phyloP scores from a whole-genome alignment of 37 sponge, comb jelly and placozoan genomes.

The Spongia lamella region DNA sequence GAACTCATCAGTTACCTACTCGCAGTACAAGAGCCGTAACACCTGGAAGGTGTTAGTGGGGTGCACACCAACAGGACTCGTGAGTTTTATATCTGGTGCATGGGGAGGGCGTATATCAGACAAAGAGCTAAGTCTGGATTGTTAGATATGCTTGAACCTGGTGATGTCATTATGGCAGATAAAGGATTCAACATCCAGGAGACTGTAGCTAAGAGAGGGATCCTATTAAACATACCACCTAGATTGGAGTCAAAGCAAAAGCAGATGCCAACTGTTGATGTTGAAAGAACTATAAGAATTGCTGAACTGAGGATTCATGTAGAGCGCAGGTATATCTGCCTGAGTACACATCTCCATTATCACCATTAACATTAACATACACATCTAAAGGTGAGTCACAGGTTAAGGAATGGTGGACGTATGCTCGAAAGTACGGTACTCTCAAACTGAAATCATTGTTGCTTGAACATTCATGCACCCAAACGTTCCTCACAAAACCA shows the following conservation, averaged over 20 bases:
- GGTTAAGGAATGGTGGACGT: constrained; percentile 18
- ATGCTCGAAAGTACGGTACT: constrained; percentile 19
- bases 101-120: constrained; percentile 41
- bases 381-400: constrained; percentile 22
- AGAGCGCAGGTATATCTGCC: constrained; percentile 21
- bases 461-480: constrained; percentile 17
- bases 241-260: constrained; percentile 2
- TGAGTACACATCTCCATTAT: constrained; percentile 41
- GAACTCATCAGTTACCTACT: constrained; percentile 14
- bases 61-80: constrained; percentile 20
- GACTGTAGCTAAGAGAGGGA: constrained; percentile 8
- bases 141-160: constrained; percentile 9
- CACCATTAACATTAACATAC: constrained; percentile 38
- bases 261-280: constrained; percentile 1
- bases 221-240: constrained; percentile 4
- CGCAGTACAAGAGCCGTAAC: no score
- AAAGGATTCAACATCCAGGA: constrained; percentile 39
- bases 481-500: constrained; percentile 40
- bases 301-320: constrained; percentile 11
- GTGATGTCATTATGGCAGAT: constrained; percentile 13
- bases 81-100: constrained; percentile 32
- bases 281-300: constrained; percentile 7
- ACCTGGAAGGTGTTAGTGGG: constrained; percentile 27
- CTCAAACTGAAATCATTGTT: not conserved
- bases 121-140: constrained; percentile 1